Conservation (phyloP, 2,888 invertebrate species). For the Dicycla oo region DNA sequence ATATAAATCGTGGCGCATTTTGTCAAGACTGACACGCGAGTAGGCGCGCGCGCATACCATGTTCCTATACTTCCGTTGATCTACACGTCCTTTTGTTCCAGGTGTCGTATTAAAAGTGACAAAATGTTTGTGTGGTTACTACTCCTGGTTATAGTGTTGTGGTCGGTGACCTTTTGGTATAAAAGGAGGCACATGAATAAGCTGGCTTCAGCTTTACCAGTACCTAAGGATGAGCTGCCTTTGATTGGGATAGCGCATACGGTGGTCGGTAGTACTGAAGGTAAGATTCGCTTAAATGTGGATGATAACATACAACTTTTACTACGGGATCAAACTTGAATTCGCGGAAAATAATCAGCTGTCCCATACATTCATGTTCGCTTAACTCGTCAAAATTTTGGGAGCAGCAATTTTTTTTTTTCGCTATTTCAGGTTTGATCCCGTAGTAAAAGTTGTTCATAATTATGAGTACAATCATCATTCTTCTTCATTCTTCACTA, state of each 20-base stretch:
- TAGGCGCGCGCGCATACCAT: constrained; percentile 33
- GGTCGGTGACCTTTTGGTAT: constrained; percentile 73
- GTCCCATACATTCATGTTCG: too few relatives aligned
- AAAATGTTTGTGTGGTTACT: constrained; percentile 75
- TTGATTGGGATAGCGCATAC: constrained; percentile 77
- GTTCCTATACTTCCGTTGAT: constrained; percentile 15
- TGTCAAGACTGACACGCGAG: constrained; percentile 42
- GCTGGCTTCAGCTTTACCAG: constrained; percentile 73
- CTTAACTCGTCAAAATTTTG: too few relatives aligned
- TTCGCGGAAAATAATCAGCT: too few relatives aligned
- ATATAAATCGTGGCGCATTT: constrained; percentile 55
- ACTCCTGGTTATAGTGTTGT: constrained; percentile 68
- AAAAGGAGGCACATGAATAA: constrained; percentile 77
- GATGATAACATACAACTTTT: too few relatives aligned
- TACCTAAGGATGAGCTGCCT: constrained; percentile 69
- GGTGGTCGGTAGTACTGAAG: constrained; percentile 76
- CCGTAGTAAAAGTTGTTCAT: too few relatives aligned
- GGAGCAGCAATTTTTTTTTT: too few relatives aligned
- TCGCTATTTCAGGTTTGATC: too few relatives aligned
- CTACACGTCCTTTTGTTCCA: constrained; percentile 33
- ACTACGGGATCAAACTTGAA: too few relatives aligned
- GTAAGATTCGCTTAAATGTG: constrained; percentile 66
- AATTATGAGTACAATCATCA: too few relatives aligned
- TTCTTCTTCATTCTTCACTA: too few relatives aligned
- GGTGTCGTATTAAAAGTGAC: constrained; percentile 26